phyloP scores from a whole-genome alignment of 2,888 invertebrate genomes.

The Agonum fuliginosum region DNA sequence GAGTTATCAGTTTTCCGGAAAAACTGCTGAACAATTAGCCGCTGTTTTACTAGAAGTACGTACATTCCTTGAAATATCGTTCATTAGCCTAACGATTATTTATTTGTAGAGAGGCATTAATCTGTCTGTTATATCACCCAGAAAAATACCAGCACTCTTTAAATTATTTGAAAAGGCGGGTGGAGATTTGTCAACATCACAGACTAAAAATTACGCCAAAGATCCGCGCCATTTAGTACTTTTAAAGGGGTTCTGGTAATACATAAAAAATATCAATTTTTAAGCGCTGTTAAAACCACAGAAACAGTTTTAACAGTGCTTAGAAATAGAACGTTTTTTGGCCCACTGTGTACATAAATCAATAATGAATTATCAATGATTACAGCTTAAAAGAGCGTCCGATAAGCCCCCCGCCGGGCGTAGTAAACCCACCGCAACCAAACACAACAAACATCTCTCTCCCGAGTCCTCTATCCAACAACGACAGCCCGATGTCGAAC shows the following conservation, averaged over 20 bases:
- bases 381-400: conserved; percentile 82
- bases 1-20: conserved; percentile 82
- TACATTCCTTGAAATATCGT: conserved; percentile 54
- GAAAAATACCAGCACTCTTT: conserved; percentile 89
- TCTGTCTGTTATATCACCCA: conserved; percentile 90
- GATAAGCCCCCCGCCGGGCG: conserved; percentile 76
- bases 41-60: conserved; percentile 83
- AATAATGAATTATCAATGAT: no score
- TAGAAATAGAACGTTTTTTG: no score
- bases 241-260: conserved; percentile 81
- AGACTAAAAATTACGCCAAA: conserved; percentile 93
- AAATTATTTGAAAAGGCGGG: conserved; percentile 94
- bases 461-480: conserved; percentile 75
- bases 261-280: no score
- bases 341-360: no score
- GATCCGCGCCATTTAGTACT: conserved; percentile 89
- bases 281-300: no score
- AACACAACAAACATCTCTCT: conserved; percentile 70
- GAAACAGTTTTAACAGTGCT: no score
- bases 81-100: conserved; percentile 55
- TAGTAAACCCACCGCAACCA: conserved; percentile 69
- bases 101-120: conserved; percentile 83
- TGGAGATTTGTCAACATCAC: conserved; percentile 85
- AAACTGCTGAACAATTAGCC: conserved; percentile 90
- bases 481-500: conserved; percentile 74